These are phyloP conservation scores for Phyllotreta cruciferae DNA, from an alignment of 2,888 invertebrate genomes.

Conservation along the genomic window DNA sequence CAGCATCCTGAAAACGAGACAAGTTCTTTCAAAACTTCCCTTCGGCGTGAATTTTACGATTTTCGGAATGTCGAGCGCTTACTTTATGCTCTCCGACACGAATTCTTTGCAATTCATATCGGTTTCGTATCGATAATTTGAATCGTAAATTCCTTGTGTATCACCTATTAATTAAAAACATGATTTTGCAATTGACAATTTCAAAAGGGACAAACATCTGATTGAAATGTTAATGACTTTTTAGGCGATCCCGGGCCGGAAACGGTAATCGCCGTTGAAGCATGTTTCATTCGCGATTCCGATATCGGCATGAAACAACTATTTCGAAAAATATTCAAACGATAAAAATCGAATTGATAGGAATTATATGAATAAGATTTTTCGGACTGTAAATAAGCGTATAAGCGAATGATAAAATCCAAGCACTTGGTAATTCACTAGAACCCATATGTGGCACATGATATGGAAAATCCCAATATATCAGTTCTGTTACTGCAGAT, in stretches of 20 bases:
- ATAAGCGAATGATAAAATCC: too few relatives aligned
- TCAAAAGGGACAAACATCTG: constrained; percentile 11
- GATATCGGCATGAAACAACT: not conserved
- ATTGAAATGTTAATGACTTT: not conserved
- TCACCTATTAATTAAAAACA: constrained; percentile 22
- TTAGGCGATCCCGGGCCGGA: not conserved
- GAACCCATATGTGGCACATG: not conserved
- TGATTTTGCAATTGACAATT: constrained; percentile 18
- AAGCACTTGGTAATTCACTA: too few relatives aligned
- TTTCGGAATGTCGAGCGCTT: constrained; percentile 15
- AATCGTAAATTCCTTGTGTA: constrained; percentile 1
- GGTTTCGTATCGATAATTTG: not conserved
- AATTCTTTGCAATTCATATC: constrained; percentile 27
- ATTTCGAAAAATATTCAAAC: too few relatives aligned
- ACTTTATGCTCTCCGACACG: constrained; percentile 29
- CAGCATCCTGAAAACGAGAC: constrained; percentile 81
- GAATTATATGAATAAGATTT: too few relatives aligned
- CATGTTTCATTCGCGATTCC: not conserved
- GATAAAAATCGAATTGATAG: too few relatives aligned
- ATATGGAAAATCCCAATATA: too few relatives aligned
- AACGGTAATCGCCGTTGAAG: not conserved
- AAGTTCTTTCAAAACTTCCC: not conserved
- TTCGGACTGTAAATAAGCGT: too few relatives aligned
- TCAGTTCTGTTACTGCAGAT: too few relatives aligned
- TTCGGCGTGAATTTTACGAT: not conserved